Conservation (phyloP, 1,140 invertebrate genomes). For the Drosophila funebris region DNA sequence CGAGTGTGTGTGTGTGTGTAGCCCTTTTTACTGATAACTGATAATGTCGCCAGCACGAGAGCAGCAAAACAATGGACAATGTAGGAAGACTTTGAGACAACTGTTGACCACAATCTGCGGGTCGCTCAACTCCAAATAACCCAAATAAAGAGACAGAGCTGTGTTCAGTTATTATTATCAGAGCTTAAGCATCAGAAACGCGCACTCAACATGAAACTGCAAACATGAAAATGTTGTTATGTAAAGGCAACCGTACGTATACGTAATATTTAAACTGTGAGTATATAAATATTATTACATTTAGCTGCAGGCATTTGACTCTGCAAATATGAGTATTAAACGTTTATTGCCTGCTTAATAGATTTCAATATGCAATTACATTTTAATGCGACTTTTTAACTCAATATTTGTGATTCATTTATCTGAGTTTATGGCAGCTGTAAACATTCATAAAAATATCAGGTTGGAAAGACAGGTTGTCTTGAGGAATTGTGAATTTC, state of each 20-base stretch:
- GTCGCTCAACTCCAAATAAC: not conserved
- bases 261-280: slow-evolving; percentile 7
- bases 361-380: slow-evolving; percentile 61
- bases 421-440: slow-evolving; percentile 6
- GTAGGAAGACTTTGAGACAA: not conserved
- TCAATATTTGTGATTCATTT: slow-evolving; percentile 79
- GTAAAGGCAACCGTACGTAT: not conserved
- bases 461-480: not conserved
- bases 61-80: slow-evolving; percentile 9
- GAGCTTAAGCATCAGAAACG: slow-evolving; percentile 4
- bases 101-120: slow-evolving; percentile 12
- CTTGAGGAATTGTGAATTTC: not conserved
- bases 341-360: slow-evolving; percentile 36
- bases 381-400: slow-evolving; percentile 45
- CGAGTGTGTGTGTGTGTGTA: not conserved
- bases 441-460: not conserved
- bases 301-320: slow-evolving; percentile 19
- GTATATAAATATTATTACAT: slow-evolving; percentile 4
- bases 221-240: not conserved
- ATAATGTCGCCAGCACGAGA: slow-evolving; percentile 33
- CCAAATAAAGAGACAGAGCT: not conserved
- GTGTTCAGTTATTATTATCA: slow-evolving; percentile 4
- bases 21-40: slow-evolving; percentile 7
- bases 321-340: slow-evolving; percentile 56
- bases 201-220: slow-evolving; percentile 10